Base-by-base conservation (phyloP, 2,888 invertebrate genomes). In the Congeria kusceri region DNA sequence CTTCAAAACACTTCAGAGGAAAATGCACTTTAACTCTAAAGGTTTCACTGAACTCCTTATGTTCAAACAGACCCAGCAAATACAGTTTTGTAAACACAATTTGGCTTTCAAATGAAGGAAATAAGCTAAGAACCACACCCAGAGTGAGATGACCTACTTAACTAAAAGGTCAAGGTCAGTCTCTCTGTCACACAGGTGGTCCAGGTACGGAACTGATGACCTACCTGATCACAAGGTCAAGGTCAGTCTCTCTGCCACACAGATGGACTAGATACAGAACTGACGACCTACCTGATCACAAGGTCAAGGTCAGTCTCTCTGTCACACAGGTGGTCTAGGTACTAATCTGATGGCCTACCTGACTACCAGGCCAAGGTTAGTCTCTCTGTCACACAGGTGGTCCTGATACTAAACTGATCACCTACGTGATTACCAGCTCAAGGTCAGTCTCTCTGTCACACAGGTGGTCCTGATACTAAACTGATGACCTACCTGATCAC, bases 391-490 rank as follows among this genome's bases (percentile, higher is more conserved):
- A 7, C 56, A 90, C n/a, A 92, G 81, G 29, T 87, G 77, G 92
- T 98, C 97, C 77, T 97, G 94, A 91, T 96, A 96, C 77, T n/a
- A n/a, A n/a, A n/a, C n/a, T n/a, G n/a, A n/a, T 32, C 5, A 32
- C 39, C 25, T 73, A 90, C 90, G 86, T 86, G 7, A 87, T 73
- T 57, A 90, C 61, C 15, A 86, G 75, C 7, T 85, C 78, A 4
- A 91, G 73, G 62, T 89, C 84, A 20, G 85, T 83, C 7, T 83
- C 77, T 32, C 81, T 76, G 64, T 89, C 90, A 87, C 90, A 90
- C 20, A 92, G 82, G 32, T 87, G 77, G 92, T 98, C 97, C 77
- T 97, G 94, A 91, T 96, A 96, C 78, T 94, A 93, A 27, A 97
- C 94, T 39, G n/a, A n/a, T 32, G 32, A 32, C 39, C 25, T 73